Conservation (phyloP, 2,888 invertebrate species). For the Azorinus chamasolen region DNA sequence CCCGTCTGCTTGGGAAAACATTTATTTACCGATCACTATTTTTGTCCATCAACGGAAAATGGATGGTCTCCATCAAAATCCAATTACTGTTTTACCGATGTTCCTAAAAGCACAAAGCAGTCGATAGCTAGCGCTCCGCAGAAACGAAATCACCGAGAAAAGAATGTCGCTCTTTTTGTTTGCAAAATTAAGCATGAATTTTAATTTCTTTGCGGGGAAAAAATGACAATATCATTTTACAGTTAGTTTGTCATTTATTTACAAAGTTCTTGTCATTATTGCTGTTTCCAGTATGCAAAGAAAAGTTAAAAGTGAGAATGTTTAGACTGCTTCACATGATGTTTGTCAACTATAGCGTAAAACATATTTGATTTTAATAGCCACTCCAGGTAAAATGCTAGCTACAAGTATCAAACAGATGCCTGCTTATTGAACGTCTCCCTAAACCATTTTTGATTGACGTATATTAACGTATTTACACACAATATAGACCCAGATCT, state of each 20-base stretch:
- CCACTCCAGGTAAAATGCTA: too few species aligned
- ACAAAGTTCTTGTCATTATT: constrained; percentile 34
- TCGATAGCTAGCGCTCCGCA: constrained; percentile 16
- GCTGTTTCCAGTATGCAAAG: constrained; percentile 1
- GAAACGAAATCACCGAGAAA: constrained; percentile 24
- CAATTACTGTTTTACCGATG: constrained; percentile 21
- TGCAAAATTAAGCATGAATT: constrained; percentile 51
- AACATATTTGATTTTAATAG: too few species aligned
- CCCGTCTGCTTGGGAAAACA: constrained; percentile 40
- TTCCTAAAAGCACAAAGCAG: constrained; percentile 21
- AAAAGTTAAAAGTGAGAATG: too few species aligned
- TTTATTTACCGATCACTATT: constrained; percentile 45
- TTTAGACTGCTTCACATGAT: too few species aligned
- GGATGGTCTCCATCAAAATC: constrained; percentile 28
- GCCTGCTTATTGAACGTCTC: too few species aligned
- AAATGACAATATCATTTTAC: constrained; percentile 43
- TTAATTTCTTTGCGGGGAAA: constrained; percentile 44
- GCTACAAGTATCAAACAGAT: too few species aligned
- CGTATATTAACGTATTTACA: too few species aligned
- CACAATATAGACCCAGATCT: too few species aligned
- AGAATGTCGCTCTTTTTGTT: constrained; percentile 39
- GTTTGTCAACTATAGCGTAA: too few species aligned
- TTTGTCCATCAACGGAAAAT: constrained; percentile 37
- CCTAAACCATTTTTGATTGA: too few species aligned
- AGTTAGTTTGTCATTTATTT: constrained; percentile 19